These are phyloP conservation scores for Ondatra zibethicus DNA, from an alignment of 2,113 vertebrate species.

Conservation along the genomic window DNA sequence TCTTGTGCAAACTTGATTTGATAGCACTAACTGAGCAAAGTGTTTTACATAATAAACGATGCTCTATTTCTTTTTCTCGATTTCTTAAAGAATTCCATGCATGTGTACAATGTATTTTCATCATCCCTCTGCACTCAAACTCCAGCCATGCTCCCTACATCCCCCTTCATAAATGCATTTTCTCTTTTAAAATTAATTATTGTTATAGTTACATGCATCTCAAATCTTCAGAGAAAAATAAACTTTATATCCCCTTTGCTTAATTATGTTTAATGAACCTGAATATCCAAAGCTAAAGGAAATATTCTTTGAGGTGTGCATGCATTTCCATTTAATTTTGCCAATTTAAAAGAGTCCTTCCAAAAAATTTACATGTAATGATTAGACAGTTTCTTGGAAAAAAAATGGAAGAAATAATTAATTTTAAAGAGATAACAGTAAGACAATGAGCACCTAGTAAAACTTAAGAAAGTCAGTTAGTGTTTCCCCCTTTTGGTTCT, in stretches of 20 bases:
- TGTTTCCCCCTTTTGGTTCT: background rate
- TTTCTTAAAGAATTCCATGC: background rate
- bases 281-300: background rate
- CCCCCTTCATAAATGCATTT: background rate
- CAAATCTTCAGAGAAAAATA: background rate
- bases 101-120: background rate
- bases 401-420: background rate
- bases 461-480: conserved; percentile 24
- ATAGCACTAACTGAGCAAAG: background rate
- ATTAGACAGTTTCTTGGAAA: conserved; percentile 35
- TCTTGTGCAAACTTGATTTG: background rate
- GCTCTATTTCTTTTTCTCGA: background rate
- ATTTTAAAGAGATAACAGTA: background rate
- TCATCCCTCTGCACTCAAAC: background rate
- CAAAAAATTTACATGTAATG: background rate
- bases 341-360: background rate
- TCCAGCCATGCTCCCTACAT: background rate
- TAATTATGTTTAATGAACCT: background rate
- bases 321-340: conserved; percentile 16
- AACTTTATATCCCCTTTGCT: background rate
- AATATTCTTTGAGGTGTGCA: background rate
- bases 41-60: background rate
- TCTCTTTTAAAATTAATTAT: background rate
- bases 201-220: background rate
- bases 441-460: background rate